Base-by-base conservation (phyloP, 2,888 invertebrate species). In the Brenthis ino region DNA sequence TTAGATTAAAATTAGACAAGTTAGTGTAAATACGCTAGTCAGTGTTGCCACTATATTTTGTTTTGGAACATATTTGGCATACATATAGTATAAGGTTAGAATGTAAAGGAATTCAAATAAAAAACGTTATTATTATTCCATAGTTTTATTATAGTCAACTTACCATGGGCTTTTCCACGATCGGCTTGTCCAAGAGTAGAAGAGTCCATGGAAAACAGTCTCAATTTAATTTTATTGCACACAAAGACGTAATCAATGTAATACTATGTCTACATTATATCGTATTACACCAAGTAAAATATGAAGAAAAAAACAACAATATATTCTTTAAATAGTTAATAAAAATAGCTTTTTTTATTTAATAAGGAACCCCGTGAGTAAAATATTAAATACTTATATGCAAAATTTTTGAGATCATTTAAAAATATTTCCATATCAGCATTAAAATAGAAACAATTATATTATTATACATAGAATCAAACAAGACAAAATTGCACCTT, bases 161-260 rank as follows among this genome's bases (percentile, higher is more conserved):
- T 88, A 91, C 92, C 92, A 91, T 87, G 91, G 89, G 85, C 87
- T 87, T 87, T 88, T 89, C 91, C 89, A 91, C 84, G 84, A 80
- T 82, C 85, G 82, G 83, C 88, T 89, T 89, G 89, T 81, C 83
- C 88, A 84, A 85, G 82, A 82, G 84, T 87, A 87, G 87, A 88
- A 89, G 85, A 88, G 86, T 89, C 90, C 92, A 93, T 92, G 89
- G 89, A 91, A 91, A 91, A 92, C 79, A 90, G 85, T 79, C 80
- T 85, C 83, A 83, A 87, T 87, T 87, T 74, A 73, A 87, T 85
- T 88, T 81, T 78, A 82, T 83, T 84, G 85, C 88, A 87, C 88
- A 84, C 84, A 75, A 43, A 77, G 72, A 76, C 75, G 75, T 80
- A 80, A 71, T 76, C 79, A 64, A 58, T 58, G 58, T 70, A 68